Conservation (phyloP, 2,797 vertebrate genomes). For the Champsocephalus gunnari region DNA sequence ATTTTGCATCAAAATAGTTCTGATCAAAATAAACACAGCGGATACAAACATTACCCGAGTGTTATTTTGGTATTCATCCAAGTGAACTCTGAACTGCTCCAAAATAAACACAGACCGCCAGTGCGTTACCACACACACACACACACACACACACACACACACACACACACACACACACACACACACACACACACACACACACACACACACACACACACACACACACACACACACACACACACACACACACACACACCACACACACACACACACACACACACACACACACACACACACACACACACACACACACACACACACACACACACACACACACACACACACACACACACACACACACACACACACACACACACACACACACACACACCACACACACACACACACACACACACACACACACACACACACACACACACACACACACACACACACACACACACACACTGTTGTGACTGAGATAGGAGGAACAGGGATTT, state of each 20-base stretch:
- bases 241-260: neutral
- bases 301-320: too few relatives aligned
- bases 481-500: constrained; percentile 79
- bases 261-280: too few relatives aligned
- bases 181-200: too few relatives aligned
- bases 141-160: too few relatives aligned
- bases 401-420: neutral
- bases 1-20: constrained; percentile 7
- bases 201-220: too few relatives aligned
- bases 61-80: constrained; percentile 37
- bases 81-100: constrained; percentile 41
- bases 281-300: too few relatives aligned
- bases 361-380: too few relatives aligned
- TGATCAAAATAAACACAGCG: constrained; percentile 28
- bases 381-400: neutral
- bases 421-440: too few relatives aligned
- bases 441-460: too few relatives aligned
- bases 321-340: too few relatives aligned
- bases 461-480: constrained; percentile 64
- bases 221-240: too few relatives aligned
- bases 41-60: constrained; percentile 20
- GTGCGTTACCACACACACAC: neutral
- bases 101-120: constrained; percentile 46
- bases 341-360: neutral
- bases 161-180: too few relatives aligned